These are phyloP conservation scores for Xiphorhynchus elegans DNA, from an alignment of 2,113 vertebrate species.

Conservation along the genomic window DNA sequence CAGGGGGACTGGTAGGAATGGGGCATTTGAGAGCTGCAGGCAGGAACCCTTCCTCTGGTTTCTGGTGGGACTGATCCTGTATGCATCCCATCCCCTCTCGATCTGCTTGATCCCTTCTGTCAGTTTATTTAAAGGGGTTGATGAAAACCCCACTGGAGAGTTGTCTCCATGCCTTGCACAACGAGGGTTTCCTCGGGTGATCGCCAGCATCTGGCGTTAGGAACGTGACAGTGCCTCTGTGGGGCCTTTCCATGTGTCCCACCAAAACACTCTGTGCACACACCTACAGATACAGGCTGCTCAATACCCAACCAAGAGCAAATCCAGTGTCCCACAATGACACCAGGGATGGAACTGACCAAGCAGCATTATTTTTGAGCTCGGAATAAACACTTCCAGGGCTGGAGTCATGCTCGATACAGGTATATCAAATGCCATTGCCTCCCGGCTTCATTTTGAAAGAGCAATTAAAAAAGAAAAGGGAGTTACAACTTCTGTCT, in stretches of 20 bases:
- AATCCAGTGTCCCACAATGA: fast-evolving
- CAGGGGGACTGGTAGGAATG: fast-evolving
- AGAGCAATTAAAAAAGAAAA: neutral
- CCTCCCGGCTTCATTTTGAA: neutral
- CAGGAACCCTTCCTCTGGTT: fast-evolving
- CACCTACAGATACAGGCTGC: fast-evolving
- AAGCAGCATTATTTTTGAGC: neutral
- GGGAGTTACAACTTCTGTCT: neutral
- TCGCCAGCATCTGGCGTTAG: fast-evolving
- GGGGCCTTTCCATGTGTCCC: fast-evolving
- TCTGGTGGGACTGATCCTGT: neutral
- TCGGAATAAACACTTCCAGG: neutral
- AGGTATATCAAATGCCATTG: neutral
- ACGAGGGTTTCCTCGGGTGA: fast-evolving
- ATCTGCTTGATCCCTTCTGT: neutral
- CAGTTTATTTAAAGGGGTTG: neutral
- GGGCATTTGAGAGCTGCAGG: neutral
- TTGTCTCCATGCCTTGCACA: fast-evolving
- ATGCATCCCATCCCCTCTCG: fast-evolving
- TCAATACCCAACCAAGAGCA: neutral
- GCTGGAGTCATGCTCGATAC: neutral
- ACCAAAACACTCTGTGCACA: neutral
- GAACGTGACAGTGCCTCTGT: fast-evolving
- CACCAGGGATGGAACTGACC: neutral
- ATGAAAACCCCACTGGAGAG: neutral